These are phyloP conservation scores for Cataglyphis livida DNA, from an alignment of 2,888 invertebrate species.

Conservation along the genomic window DNA sequence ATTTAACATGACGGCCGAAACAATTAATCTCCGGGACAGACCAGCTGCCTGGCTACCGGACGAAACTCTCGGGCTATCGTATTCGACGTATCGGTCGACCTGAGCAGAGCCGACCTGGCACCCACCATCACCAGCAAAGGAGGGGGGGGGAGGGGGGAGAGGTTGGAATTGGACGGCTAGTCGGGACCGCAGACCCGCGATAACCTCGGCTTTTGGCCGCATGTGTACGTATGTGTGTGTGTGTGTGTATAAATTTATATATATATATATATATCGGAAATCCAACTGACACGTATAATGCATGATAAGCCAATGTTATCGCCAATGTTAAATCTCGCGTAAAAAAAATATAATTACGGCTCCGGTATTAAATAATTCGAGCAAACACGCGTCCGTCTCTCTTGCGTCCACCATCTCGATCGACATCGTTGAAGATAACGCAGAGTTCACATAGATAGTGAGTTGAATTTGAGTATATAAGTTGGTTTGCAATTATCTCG, in stretches of 20 bases:
- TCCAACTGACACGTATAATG: neutral
- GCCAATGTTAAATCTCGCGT: neutral
- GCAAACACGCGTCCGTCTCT: neutral
- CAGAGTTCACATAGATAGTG: neutral
- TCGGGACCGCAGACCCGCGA: constrained; percentile 10
- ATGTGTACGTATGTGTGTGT: neutral
- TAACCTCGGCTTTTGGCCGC: constrained; percentile 1
- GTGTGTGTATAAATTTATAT: neutral
- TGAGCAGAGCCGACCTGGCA: neutral
- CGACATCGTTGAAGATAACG: neutral
- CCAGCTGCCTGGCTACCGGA: constrained; percentile 5
- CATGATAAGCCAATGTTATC: neutral
- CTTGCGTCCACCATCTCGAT: neutral
- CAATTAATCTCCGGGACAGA: constrained; percentile 28
- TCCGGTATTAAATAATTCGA: neutral
- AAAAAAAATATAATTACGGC: neutral
- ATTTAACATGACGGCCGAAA: constrained; percentile 42
- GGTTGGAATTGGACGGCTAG: constrained; percentile 17
- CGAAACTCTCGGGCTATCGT: constrained; percentile 19
- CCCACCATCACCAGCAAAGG: neutral
- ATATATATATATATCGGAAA: neutral
- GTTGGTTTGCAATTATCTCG: neutral
- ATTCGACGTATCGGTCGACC: constrained; percentile 21
- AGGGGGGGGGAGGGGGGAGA: neutral
- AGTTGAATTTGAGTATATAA: neutral